Conservation (phyloP, 2,888 invertebrate genomes). For the Athalia rosae region DNA sequence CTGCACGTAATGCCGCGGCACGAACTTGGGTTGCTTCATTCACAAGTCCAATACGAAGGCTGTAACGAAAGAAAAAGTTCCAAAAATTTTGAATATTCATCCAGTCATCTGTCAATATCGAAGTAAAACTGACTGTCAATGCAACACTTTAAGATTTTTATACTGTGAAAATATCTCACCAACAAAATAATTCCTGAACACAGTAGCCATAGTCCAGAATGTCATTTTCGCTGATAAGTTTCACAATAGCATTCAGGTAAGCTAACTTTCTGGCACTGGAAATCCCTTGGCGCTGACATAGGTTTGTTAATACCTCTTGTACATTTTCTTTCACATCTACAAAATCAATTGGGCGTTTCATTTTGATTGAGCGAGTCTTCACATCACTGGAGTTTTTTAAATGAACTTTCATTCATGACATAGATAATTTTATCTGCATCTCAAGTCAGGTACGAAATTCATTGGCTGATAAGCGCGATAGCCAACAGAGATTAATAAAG, state of each 20-base stretch:
- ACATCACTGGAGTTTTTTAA: slow-evolving; percentile 73
- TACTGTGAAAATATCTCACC: slow-evolving; percentile 74
- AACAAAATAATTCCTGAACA: slow-evolving; percentile 87
- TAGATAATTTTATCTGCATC: no score
- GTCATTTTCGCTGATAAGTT: slow-evolving; percentile 81
- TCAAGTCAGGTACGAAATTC: no score
- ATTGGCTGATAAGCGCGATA: no score
- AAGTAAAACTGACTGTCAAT: slow-evolving; percentile 10
- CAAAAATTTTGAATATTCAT: slow-evolving; percentile 13
- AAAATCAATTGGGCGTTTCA: slow-evolving; percentile 52
- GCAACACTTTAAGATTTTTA: neutral
- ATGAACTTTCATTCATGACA: neutral
- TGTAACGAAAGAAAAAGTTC: slow-evolving; percentile 71
- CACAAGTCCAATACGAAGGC: slow-evolving; percentile 89
- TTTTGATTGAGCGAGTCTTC: neutral
- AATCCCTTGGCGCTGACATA: slow-evolving; percentile 79
- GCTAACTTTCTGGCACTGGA: slow-evolving; percentile 88
- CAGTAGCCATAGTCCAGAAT: slow-evolving; percentile 81
- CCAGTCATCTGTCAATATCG: neutral
- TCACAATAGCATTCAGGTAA: slow-evolving; percentile 92
- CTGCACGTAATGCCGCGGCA: slow-evolving; percentile 90
- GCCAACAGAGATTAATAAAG: no score
- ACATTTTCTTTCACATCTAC: slow-evolving; percentile 76
- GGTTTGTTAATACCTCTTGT: slow-evolving; percentile 78
- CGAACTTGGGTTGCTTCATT: slow-evolving; percentile 93